phyloP scores from a whole-genome alignment of 1,140 invertebrate genomes.

The Apis laboriosa region DNA sequence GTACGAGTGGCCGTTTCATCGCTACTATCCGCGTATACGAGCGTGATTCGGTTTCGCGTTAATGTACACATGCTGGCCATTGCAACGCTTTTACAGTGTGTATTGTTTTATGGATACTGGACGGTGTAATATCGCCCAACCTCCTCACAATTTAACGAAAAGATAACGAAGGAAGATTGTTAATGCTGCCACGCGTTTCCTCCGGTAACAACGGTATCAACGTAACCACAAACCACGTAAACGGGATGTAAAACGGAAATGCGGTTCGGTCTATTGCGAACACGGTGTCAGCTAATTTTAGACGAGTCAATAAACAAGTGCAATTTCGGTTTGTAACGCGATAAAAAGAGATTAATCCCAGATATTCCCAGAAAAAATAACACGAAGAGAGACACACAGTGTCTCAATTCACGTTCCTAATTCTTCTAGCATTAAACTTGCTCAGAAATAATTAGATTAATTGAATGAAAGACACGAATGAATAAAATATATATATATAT shows the following conservation, averaged over 20 bases:
- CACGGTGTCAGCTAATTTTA: neutral
- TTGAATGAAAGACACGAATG: too few relatives aligned
- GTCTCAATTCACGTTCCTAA: too few relatives aligned
- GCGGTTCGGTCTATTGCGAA: neutral
- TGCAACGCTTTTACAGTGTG: neutral
- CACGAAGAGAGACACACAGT: too few relatives aligned
- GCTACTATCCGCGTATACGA: neutral
- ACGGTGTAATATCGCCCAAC: neutral
- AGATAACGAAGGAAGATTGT: constrained; percentile 22
- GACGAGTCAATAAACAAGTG: neutral
- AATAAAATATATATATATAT: too few relatives aligned
- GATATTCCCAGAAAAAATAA: too few relatives aligned
- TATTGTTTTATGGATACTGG: neutral
- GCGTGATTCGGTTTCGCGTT: neutral
- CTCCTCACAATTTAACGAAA: neutral
- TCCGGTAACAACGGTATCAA: constrained; percentile 22
- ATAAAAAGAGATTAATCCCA: too few relatives aligned
- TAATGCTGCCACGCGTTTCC: constrained; percentile 5
- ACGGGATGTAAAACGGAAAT: constrained; percentile 20
- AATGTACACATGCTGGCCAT: neutral
- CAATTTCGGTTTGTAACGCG: neutral
- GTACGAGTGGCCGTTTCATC: neutral
- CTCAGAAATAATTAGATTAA: too few relatives aligned
- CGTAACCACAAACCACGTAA: constrained; percentile 16
- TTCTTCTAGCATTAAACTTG: too few relatives aligned